phyloP scores from a whole-genome alignment of 2,113 vertebrate genomes.

The Salvelinus sp. region DNA sequence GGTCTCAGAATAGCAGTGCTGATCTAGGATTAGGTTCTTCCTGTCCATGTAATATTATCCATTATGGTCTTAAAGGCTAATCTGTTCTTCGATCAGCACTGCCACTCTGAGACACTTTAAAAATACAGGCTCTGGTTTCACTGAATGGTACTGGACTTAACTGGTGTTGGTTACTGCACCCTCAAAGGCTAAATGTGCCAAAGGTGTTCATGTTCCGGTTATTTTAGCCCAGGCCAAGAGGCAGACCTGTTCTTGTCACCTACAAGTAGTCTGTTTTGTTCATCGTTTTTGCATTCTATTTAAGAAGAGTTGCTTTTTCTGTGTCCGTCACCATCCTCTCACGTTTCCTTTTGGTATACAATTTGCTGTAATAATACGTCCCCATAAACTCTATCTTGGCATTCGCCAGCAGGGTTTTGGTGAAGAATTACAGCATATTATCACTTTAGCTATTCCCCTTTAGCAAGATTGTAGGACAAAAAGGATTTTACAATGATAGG shows the following conservation, averaged over 20 bases:
- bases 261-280: conserved; percentile 6
- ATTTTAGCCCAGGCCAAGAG: not conserved
- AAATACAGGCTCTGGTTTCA: too few species aligned
- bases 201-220: conserved; percentile 5
- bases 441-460: too few species aligned
- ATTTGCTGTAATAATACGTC: not conserved
- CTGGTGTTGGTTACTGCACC: too few species aligned
- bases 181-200: not conserved
- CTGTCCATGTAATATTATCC: too few species aligned
- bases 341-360: not conserved
- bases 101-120: too few species aligned
- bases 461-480: too few species aligned
- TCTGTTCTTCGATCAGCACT: too few species aligned
- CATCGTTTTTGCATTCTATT: not conserved
- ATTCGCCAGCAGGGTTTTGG: not conserved
- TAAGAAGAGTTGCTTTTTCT: not conserved
- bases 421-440: not conserved
- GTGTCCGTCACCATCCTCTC: not conserved
- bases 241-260: conserved; percentile 16
- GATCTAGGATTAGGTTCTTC: too few species aligned
- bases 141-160: too few species aligned
- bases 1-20: too few species aligned
- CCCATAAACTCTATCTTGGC: not conserved
- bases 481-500: too few species aligned
- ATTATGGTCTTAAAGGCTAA: too few species aligned